Evolutionary conservation across 92 coral and sea anemone species (phyloP).

Genomic region (Diadumene lineata): DNA sequence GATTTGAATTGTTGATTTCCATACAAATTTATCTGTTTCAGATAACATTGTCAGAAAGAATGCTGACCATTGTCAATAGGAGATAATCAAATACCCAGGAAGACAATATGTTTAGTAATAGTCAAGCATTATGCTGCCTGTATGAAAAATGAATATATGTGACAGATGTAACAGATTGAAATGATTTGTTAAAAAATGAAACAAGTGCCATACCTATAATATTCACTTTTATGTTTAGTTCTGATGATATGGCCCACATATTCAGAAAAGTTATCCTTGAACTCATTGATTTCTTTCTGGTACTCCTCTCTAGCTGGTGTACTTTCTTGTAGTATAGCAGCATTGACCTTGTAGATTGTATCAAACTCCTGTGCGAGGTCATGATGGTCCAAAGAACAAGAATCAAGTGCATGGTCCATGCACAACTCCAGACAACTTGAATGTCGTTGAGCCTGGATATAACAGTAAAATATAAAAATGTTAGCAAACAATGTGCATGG

Average conservation of each 20-base stretch:
- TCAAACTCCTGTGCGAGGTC: neutral
- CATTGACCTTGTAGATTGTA: neutral
- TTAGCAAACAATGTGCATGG: neutral
- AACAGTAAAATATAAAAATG: neutral
- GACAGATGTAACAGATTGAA: no score
- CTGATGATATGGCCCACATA: constrained; percentile 11
- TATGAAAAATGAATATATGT: no score
- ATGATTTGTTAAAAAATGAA: no score
- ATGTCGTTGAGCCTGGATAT: constrained; percentile 38
- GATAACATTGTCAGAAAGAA: no score
- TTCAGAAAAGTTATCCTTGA: constrained; percentile 12
- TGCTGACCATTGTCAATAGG: no score
- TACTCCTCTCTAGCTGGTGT: constrained; percentile 10
- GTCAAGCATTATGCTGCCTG: no score
- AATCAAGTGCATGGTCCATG: constrained; percentile 21
- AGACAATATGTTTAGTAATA: no score
- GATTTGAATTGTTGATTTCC: no score
- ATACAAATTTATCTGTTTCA: no score
- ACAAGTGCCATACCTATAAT: constrained; percentile 19
- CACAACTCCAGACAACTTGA: constrained; percentile 37
- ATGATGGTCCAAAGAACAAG: constrained; percentile 15
- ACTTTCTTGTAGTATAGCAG: neutral
- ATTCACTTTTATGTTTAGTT: constrained; percentile 18
- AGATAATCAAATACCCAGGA: no score
- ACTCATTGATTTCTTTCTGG: neutral